Conservation (phyloP, 2,888 invertebrate genomes). For the Phaedon cochleariae region DNA sequence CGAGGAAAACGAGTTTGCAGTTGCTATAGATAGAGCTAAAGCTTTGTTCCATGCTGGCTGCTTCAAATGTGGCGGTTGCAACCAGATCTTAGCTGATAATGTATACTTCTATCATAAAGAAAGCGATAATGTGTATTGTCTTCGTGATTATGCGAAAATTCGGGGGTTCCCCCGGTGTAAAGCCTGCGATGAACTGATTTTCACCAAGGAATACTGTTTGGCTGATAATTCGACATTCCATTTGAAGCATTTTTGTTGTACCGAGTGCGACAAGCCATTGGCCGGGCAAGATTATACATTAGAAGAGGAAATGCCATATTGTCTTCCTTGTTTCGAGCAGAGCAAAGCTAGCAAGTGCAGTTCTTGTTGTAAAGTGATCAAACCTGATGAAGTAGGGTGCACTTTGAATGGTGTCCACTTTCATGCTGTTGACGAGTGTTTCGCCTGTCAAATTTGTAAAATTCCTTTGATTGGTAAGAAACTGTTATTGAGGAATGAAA, state of each 20-base stretch:
- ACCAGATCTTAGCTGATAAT: slow-evolving; percentile 84
- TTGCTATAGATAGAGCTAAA: slow-evolving; percentile 77
- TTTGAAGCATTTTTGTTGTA: slow-evolving; percentile 89
- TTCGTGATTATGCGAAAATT: slow-evolving; percentile 84
- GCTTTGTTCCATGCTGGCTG: slow-evolving; percentile 88
- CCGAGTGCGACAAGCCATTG: slow-evolving; percentile 81
- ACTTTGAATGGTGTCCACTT: slow-evolving; percentile 77
- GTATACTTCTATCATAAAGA: slow-evolving; percentile 83
- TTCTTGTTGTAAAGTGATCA: slow-evolving; percentile 75
- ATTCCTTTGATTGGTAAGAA: slow-evolving; percentile 57
- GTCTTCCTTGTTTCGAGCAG: slow-evolving; percentile 79
- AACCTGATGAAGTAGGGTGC: slow-evolving; percentile 80
- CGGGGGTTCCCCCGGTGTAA: slow-evolving; percentile 86
- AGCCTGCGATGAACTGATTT: slow-evolving; percentile 91
- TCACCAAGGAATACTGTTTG: slow-evolving; percentile 86
- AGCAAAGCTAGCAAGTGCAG: slow-evolving; percentile 80
- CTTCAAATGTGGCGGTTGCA: slow-evolving; percentile 83
- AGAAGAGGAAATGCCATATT: slow-evolving; percentile 81
- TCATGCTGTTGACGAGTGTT: slow-evolving; percentile 70
- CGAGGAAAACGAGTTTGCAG: slow-evolving; percentile 79
- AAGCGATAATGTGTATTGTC: slow-evolving; percentile 80
- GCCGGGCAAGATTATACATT: slow-evolving; percentile 84
- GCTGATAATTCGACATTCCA: slow-evolving; percentile 87
- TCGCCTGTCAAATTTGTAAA: slow-evolving; percentile 57
- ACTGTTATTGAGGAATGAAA: slow-evolving; percentile 56